Evolutionary conservation across 2,888 invertebrate genomes (phyloP).

Genomic region (Chromoteleia sp.): DNA sequence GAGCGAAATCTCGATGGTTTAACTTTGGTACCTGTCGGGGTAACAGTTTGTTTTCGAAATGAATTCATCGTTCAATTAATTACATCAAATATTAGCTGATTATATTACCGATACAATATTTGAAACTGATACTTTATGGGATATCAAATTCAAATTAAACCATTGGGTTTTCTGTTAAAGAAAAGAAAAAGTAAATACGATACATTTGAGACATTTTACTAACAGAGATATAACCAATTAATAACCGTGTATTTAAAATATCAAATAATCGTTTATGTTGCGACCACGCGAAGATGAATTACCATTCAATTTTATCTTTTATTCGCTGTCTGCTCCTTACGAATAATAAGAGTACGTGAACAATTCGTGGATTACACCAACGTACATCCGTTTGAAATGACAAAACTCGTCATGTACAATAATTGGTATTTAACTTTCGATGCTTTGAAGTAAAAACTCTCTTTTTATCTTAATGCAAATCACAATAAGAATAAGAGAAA

Average conservation of each 20-base stretch:
- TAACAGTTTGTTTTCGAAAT: background rate
- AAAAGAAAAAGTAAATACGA: background rate
- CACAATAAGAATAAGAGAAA: conserved; percentile 23
- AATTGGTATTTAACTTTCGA: conserved; percentile 1
- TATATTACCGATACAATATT: too few species aligned
- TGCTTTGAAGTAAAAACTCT: conserved; percentile 5
- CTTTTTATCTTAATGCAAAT: conserved; percentile 23
- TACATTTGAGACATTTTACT: too few species aligned
- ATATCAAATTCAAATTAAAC: background rate
- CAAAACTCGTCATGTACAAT: background rate
- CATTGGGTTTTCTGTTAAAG: background rate
- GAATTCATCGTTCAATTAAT: background rate
- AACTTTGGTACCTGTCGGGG: background rate
- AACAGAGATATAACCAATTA: too few species aligned
- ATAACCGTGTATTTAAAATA: too few species aligned
- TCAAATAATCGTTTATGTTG: too few species aligned
- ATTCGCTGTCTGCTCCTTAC: conserved; percentile 56
- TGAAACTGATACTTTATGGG: too few species aligned
- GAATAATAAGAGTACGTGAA: conserved; percentile 10
- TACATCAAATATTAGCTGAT: too few species aligned
- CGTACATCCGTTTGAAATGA: background rate
- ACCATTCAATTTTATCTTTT: too few species aligned
- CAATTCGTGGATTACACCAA: background rate
- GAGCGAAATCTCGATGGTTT: conserved; percentile 9
- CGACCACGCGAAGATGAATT: too few species aligned